Evolutionary conservation across 2,797 vertebrate species (phyloP), one percentile per base, ranked within the genome.

Genomic region (Chiroxiphia lanceolata): DNA sequence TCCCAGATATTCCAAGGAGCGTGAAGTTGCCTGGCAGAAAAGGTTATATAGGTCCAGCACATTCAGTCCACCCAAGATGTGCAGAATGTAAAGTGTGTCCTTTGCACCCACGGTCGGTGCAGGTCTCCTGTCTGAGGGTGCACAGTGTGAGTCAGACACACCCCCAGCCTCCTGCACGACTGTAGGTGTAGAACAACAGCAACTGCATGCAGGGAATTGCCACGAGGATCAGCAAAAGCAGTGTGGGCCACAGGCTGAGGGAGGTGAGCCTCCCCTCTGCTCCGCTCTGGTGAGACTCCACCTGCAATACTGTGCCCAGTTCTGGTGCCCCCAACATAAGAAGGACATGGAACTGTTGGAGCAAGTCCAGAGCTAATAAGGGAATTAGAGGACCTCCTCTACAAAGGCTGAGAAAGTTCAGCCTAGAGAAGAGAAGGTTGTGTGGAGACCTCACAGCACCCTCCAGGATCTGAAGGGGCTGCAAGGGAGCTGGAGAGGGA

Each of bases 281-380:
- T 70, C 57, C 0, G 2, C 42, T 31, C 40, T 42, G 15, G 13
- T 14, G 22, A 45, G 29, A 38, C 10, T 29, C 33, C 42, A 42
- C 20, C 56, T 1, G 0, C 7, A 48, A 27, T 0, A 0, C 59
- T 11, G 18, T 27, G 50, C 7, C 22, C 51, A n/a, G 27, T 10
- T 27, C 31, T 60, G 56, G 5, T 71, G 8, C 38, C 20, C 61
- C 19, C 65, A 50, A 3, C 6, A 57, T 17, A 9, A 77, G 51
- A 31, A 26, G 33, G 44, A 14, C 22, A 2, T 44, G 36, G 27
- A 59, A 19, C 8, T 71, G n/a, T 3, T 64, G 57, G 57, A 38
- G 8, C 25, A 71, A 45, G 20, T 11, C 65, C 57, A 50, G 50
- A 63, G 38, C 16, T 45, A 51, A 19, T 13, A 25, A 64, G 36